Evolutionary conservation across 2,113 vertebrate species (phyloP).

Genomic region (Campylorhamphus procurvoides): DNA sequence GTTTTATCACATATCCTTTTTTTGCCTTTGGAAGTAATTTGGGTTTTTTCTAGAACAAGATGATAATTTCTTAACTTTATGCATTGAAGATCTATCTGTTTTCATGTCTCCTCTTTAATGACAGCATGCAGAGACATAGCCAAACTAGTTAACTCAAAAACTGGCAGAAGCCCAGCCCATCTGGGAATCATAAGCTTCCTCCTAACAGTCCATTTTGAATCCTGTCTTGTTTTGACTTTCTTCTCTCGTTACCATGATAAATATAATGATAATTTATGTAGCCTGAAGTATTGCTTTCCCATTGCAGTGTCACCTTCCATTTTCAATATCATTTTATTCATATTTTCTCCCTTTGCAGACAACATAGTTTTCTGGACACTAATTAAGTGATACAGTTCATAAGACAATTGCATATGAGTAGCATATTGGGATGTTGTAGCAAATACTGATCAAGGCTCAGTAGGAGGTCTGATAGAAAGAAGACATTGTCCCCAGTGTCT

Average conservation of each 20-base stretch:
- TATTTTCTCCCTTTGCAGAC: not conserved
- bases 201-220: not conserved
- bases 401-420: not conserved
- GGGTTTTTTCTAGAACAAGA: not conserved
- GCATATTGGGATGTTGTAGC: not conserved
- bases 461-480: not conserved
- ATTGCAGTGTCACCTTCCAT: not conserved
- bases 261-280: not conserved
- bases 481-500: not conserved
- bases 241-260: not conserved
- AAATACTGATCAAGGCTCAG: not conserved
- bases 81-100: not conserved
- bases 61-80: not conserved
- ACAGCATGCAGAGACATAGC: too few relatives aligned
- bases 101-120: not conserved
- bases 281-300: not conserved
- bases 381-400: not conserved
- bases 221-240: not conserved
- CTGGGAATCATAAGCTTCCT: not conserved
- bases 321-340: not conserved
- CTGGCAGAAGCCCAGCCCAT: not conserved
- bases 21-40: not conserved
- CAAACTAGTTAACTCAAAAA: not conserved
- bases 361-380: not conserved
- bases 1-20: rapidly evolving